Evolutionary conservation across 2,797 vertebrate genomes (phyloP).

Genomic region (Lemur catta): DNA sequence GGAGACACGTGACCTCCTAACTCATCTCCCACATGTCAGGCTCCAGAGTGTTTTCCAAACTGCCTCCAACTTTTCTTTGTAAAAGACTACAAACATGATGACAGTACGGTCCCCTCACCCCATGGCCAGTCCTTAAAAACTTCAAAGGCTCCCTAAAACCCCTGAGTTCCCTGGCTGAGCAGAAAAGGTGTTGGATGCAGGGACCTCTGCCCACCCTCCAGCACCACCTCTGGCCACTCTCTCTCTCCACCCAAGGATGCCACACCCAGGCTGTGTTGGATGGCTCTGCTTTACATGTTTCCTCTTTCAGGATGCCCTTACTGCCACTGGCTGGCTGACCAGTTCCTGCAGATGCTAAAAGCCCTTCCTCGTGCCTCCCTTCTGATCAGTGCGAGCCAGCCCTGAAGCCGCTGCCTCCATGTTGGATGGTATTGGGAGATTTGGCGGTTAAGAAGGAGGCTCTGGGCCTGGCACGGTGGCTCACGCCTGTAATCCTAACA

Average conservation of each 20-base stretch:
- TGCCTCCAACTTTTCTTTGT: background rate
- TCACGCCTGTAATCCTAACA: no score
- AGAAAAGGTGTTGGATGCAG: background rate
- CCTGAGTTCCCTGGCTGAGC: no score
- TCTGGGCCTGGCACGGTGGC: background rate
- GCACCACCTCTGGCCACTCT: background rate
- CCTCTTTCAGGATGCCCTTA: background rate
- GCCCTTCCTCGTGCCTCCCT: background rate
- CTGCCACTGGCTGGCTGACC: background rate
- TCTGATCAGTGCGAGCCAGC: rapidly evolving
- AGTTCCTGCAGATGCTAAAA: background rate
- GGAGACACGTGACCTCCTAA: background rate
- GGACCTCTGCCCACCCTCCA: background rate
- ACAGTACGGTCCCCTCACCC: rapidly evolving
- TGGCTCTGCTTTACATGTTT: background rate
- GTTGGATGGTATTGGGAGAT: rapidly evolving
- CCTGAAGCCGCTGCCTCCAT: background rate
- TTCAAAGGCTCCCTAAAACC: background rate
- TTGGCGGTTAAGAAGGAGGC: background rate
- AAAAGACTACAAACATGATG: background rate
- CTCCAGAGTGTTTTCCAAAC: background rate
- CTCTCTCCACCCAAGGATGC: background rate
- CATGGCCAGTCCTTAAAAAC: background rate
- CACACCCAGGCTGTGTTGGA: no score
- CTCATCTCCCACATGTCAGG: background rate